Conservation (phyloP, 2,113 vertebrate species). For the Gymnorhina tibicen region DNA sequence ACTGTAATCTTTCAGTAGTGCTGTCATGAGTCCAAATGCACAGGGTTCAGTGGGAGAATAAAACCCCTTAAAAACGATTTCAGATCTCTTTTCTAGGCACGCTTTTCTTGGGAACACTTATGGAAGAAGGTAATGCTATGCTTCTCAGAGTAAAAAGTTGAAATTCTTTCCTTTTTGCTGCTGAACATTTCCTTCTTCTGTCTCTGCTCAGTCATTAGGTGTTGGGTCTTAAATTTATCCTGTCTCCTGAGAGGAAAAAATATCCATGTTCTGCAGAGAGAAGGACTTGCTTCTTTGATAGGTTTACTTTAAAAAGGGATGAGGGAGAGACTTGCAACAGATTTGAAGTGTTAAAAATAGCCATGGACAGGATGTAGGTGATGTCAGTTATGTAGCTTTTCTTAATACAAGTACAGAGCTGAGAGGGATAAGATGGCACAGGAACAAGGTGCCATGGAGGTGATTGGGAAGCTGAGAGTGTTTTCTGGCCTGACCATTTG, state of each 20-base stretch:
- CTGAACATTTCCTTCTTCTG: background rate
- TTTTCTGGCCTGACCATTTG: background rate
- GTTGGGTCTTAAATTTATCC: background rate
- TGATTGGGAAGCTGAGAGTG: background rate
- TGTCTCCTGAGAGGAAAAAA: background rate
- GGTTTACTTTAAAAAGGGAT: background rate
- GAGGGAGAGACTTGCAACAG: background rate
- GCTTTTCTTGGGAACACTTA: background rate
- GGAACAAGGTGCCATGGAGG: background rate
- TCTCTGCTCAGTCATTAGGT: background rate
- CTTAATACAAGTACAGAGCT: background rate
- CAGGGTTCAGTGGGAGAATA: background rate
- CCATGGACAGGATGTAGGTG: background rate
- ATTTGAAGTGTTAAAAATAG: background rate
- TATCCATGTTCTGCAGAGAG: background rate
- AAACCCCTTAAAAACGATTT: background rate
- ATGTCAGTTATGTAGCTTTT: background rate
- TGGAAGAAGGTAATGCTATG: background rate
- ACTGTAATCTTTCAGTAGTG: background rate
- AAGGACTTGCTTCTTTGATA: background rate
- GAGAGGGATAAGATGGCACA: background rate
- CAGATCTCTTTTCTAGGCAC: background rate
- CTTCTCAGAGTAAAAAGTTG: background rate
- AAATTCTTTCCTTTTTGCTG: background rate
- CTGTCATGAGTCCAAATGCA: background rate